Evolutionary conservation across 2,113 vertebrate species (phyloP).

Genomic region (Bungarus multicinctus): DNA sequence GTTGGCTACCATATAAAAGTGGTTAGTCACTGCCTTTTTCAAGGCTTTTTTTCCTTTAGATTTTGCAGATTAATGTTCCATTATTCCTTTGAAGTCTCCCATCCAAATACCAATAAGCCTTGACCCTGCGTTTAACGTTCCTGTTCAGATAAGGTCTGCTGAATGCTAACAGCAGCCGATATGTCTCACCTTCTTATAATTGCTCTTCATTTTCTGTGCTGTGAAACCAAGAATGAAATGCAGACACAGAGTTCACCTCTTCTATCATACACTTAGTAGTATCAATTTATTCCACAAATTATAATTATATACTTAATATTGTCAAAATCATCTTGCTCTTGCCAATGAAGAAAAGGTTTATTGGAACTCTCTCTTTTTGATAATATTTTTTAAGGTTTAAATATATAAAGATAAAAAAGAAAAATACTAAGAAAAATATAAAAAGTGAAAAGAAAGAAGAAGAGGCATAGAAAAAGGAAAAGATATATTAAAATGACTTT

Average conservation of each 20-base stretch:
- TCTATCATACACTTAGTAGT: background rate
- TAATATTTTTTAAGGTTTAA: background rate
- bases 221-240: background rate
- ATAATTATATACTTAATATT: background rate
- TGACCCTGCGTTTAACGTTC: background rate
- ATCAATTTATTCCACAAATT: background rate
- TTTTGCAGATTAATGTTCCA: background rate
- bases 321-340: background rate
- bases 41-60: background rate
- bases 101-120: background rate
- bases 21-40: background rate
- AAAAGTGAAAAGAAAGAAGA: background rate
- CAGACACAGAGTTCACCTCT: background rate
- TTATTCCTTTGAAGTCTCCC: background rate
- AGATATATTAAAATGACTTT: background rate
- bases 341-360: background rate
- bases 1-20: background rate
- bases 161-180: background rate
- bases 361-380: background rate
- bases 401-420: background rate
- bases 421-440: background rate
- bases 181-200: background rate
- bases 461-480: background rate
- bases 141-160: background rate
- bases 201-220: background rate